Base-by-base conservation (phyloP, 1,140 invertebrate genomes). In the Trichogramma pretiosum region DNA sequence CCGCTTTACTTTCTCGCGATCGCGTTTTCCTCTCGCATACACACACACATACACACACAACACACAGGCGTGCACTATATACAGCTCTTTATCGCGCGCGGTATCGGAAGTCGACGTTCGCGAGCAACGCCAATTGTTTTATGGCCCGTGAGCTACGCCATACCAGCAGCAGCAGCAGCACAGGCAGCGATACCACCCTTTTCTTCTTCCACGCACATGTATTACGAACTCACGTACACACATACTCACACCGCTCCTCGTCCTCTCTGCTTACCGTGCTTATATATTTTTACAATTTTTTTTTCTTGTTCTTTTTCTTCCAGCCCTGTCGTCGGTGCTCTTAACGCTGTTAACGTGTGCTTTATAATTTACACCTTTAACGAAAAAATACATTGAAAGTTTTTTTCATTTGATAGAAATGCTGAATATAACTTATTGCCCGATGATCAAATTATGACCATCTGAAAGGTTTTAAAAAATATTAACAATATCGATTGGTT, bases 71-170 rank as follows among this genome's bases (percentile, higher is more conserved):
- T 48, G 17, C 38, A 21, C n/a, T n/a, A n/a, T n/a, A n/a, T n/a
- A n/a, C n/a, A n/a, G n/a, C 41, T 44, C 39, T 57, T 59, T 58
- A 56, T 57, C 54, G 36, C 38, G 37, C 54, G 36, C 38, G 37
- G 57, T 59, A 58, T 57, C 53, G 57, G 54, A 54, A 56, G 52
- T 59, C 53, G 54, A 33, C 21, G 47, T 13, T 36, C 39, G 39
- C 54, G 54, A 46, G 28, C 49, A 34, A 37, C 45, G 55, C 51
- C 61, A 62, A 63, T 63, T 63, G 60, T 63, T 63, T 62, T 59
- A 62, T 56, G 50, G 46, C 32, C 43, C 26, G 36, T 52, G 39
- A 7, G 22, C 28, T 9, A 7, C 28, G 18, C 32, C 23, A 1
- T 14, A 41, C 35, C 36, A 33, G 13, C 38, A 23, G 45, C 28